phyloP scores from a whole-genome alignment of 2,797 vertebrate species.

The Gouania willdenowi region DNA sequence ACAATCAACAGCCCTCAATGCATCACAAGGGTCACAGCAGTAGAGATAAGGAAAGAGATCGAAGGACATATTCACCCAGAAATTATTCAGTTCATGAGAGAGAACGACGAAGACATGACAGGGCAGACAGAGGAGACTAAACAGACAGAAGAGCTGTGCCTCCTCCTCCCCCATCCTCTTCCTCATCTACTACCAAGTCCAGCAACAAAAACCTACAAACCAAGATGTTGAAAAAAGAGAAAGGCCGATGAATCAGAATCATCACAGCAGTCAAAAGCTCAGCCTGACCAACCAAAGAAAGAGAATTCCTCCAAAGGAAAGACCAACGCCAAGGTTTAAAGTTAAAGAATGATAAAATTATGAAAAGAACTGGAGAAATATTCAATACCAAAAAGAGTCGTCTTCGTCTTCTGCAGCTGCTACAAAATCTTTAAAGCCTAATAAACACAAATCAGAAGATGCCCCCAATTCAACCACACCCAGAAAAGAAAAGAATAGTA shows the following conservation, averaged over 20 bases:
- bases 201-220: constrained; percentile 79
- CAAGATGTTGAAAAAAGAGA: constrained; percentile 90
- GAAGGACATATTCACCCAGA: constrained; percentile 80
- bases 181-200: constrained; percentile 53
- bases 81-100: constrained; percentile 87
- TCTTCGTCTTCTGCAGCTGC: constrained; percentile 34
- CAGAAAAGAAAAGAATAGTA: constrained; percentile 62
- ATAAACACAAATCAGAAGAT: constrained; percentile 55
- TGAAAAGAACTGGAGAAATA: constrained; percentile 73
- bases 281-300: constrained; percentile 53
- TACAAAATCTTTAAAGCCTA: constrained; percentile 36
- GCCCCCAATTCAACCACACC: constrained; percentile 15
- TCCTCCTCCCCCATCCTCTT: constrained; percentile 49
- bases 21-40: constrained; percentile 58
- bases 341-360: constrained; percentile 84
- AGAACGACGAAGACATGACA: constrained; percentile 81
- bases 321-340: constrained; percentile 84
- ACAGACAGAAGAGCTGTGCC: constrained; percentile 44
- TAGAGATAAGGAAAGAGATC: constrained; percentile 61
- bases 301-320: constrained; percentile 56
- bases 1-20: constrained; percentile 48
- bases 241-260: constrained; percentile 83
- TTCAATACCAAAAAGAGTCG: constrained; percentile 43
- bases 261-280: constrained; percentile 64
- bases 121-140: no score